These are phyloP conservation scores for Antheraea pernyi DNA, from an alignment of 1,140 invertebrate species.

Conservation along the genomic window DNA sequence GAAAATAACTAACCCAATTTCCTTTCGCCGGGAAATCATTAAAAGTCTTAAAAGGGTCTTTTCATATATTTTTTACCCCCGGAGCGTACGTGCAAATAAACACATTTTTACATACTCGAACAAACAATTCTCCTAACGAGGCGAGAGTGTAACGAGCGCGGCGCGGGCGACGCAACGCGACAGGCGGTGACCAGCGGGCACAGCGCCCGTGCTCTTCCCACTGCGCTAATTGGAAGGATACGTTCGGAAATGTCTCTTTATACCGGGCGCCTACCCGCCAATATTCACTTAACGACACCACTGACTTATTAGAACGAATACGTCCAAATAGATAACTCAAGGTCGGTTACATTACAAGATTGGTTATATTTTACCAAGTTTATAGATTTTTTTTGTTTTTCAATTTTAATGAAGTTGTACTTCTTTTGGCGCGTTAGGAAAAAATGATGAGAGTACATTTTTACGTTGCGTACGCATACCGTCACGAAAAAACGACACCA, in stretches of 20 bases:
- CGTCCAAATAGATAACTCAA: constrained; percentile 52
- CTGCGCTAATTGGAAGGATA: constrained; percentile 67
- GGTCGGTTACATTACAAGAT: no score
- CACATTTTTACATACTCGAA: constrained; percentile 79
- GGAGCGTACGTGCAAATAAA: constrained; percentile 78
- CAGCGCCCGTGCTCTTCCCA: constrained; percentile 25
- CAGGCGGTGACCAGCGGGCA: constrained; percentile 43
- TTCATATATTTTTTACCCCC: constrained; percentile 76
- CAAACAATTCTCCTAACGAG: constrained; percentile 78
- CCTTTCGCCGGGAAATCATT: constrained; percentile 79
- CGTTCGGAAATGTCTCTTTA: constrained; percentile 66
- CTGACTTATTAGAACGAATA: constrained; percentile 56
- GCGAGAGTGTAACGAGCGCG: constrained; percentile 63
- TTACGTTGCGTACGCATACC: no score
- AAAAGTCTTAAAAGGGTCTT: constrained; percentile 79
- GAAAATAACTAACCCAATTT: constrained; percentile 79
- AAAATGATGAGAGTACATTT: no score
- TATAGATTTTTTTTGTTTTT: no score
- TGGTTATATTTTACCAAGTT: no score
- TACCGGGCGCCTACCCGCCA: constrained; percentile 35
- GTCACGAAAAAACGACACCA: no score
- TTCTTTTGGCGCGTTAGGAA: no score
- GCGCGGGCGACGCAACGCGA: constrained; percentile 32
- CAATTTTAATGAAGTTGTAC: no score
- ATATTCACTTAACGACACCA: constrained; percentile 45